phyloP scores from a whole-genome alignment of 2,797 vertebrate species.

The Enteromius trimaculatus region DNA sequence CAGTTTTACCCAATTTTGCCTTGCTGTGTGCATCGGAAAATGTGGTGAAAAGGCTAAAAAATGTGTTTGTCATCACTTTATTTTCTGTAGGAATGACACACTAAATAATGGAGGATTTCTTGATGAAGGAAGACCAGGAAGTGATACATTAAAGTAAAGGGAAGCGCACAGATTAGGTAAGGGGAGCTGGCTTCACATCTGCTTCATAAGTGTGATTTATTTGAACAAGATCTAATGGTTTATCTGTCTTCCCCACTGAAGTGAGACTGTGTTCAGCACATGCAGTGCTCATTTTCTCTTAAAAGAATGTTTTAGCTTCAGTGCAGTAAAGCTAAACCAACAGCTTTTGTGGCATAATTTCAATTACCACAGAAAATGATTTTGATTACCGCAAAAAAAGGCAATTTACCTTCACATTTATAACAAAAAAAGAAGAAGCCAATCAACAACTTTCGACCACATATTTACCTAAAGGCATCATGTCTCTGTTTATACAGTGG shows the following conservation, averaged over 20 bases:
- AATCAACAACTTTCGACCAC: background rate
- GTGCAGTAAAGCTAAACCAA: background rate
- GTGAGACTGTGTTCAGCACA: background rate
- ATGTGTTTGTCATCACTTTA: background rate
- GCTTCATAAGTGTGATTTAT: conserved; percentile 34
- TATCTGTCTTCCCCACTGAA: conserved; percentile 19
- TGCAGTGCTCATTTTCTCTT: background rate
- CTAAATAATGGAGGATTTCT: conserved; percentile 16
- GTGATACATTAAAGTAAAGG: conserved; percentile 5
- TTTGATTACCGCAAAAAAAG: background rate
- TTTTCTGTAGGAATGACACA: conserved; percentile 11
- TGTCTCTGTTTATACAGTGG: background rate
- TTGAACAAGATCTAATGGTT: conserved; percentile 21
- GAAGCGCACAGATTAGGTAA: conserved; percentile 29
- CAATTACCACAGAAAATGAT: conserved; percentile 1
- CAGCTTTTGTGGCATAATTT: conserved; percentile 2
- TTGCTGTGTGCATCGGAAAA: background rate
- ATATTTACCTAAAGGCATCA: background rate
- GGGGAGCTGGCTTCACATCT: conserved; percentile 26
- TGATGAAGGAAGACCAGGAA: conserved; percentile 28
- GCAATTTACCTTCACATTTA: background rate
- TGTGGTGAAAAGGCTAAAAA: background rate
- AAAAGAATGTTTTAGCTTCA: background rate
- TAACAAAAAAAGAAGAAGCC: background rate
- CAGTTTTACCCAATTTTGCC: background rate